phyloP scores from a whole-genome alignment of 2,113 vertebrate genomes.

The Myotis lucifugus region DNA sequence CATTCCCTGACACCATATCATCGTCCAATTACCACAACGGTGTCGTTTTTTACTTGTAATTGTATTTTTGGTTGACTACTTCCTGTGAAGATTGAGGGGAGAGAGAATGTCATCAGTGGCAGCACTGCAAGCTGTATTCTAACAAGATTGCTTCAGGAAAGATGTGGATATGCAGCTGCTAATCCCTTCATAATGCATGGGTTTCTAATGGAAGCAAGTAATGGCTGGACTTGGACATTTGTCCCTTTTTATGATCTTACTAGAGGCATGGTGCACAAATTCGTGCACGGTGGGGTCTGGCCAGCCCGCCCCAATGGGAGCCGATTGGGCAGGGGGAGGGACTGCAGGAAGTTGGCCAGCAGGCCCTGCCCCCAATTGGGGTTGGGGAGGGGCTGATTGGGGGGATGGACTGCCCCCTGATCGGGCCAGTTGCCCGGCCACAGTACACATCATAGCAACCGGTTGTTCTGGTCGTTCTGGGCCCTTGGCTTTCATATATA shows the following conservation, averaged over 20 bases:
- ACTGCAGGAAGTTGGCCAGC: no score
- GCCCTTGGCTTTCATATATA: no score
- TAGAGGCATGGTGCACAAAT: no score
- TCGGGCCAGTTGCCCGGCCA: no score
- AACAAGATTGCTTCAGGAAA: background rate
- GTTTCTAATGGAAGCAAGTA: background rate
- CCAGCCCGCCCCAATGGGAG: no score
- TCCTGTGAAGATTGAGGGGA: background rate
- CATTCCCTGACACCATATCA: slow-evolving; percentile 34
- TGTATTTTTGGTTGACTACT: slow-evolving; percentile 45
- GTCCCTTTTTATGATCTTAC: background rate
- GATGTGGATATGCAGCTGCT: background rate
- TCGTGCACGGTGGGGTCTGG: no score
- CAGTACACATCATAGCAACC: no score
- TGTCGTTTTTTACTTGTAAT: slow-evolving; percentile 54
- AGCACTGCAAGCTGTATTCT: background rate
- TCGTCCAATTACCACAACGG: slow-evolving; percentile 55
- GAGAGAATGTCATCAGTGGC: background rate
- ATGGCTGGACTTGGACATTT: background rate
- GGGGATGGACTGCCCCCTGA: no score
- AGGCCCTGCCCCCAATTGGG: no score
- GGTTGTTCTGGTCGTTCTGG: no score
- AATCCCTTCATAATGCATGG: background rate
- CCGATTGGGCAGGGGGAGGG: no score
- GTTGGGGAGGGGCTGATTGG: no score